Conservation (phyloP, 2,888 invertebrate species). For the Pherbina coryleti region DNA sequence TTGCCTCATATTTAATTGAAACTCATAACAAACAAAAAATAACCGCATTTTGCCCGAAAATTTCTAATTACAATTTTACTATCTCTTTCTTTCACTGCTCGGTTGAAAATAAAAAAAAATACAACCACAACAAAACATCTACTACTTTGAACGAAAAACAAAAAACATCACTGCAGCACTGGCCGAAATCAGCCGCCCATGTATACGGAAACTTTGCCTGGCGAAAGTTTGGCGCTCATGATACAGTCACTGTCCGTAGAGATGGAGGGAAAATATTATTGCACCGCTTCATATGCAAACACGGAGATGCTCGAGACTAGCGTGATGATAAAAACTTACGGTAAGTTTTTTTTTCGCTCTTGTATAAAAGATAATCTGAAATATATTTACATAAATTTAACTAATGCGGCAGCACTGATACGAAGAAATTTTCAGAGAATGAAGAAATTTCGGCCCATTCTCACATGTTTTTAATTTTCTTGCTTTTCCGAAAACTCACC, state of each 20-base stretch:
- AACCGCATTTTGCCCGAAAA: constrained; percentile 17
- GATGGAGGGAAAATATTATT: constrained; percentile 86
- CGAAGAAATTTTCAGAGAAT: not conserved
- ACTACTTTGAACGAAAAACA: constrained; percentile 1
- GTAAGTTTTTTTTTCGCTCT: constrained; percentile 69
- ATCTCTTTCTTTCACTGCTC: constrained; percentile 24
- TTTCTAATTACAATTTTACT: constrained; percentile 41
- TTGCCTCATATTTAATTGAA: constrained; percentile 12
- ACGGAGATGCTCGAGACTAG: constrained; percentile 76
- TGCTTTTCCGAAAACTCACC: no score
- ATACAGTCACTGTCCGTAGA: constrained; percentile 80
- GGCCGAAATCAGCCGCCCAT: constrained; percentile 72
- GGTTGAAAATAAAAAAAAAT: not conserved
- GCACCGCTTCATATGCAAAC: constrained; percentile 83
- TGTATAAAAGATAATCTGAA: not conserved
- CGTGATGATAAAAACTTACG: constrained; percentile 80
- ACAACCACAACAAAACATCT: constrained; percentile 4
- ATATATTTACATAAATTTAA: not conserved
- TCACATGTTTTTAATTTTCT: no score
- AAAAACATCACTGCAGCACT: constrained; percentile 51
- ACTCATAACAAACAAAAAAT: not conserved
- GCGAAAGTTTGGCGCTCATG: constrained; percentile 79
- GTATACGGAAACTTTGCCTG: constrained; percentile 77
- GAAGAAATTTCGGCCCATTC: no score
- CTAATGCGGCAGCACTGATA: not conserved